Evolutionary conservation across 2,797 vertebrate species (phyloP).

Genomic region (Nannoperca obscura): DNA sequence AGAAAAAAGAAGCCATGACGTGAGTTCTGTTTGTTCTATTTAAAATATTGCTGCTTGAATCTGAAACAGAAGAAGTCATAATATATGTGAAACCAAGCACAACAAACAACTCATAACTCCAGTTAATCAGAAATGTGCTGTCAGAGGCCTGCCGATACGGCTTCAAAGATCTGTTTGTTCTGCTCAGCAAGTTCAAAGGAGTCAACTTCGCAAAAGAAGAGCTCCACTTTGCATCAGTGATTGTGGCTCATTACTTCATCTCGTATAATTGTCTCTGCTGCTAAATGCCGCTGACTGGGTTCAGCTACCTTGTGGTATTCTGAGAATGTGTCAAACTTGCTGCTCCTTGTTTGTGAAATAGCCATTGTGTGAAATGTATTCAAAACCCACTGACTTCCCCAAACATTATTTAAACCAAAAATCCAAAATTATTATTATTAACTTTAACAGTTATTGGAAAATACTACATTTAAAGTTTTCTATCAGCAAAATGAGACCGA

Average conservation of each 20-base stretch:
- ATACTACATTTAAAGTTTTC: constrained; percentile 8
- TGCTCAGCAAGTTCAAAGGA: not conserved
- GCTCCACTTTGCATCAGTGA: not conserved
- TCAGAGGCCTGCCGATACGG: not conserved
- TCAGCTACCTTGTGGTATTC: constrained; percentile 15
- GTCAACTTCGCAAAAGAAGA: not conserved
- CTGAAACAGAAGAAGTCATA: not conserved
- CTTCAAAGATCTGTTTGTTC: not conserved
- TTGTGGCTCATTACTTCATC: not conserved
- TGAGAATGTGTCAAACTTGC: constrained; percentile 11
- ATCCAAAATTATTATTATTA: no score
- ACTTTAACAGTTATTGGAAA: constrained; percentile 9
- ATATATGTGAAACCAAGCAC: not conserved
- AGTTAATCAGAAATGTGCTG: not conserved
- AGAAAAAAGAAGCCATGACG: not conserved
- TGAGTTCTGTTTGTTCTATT: not conserved
- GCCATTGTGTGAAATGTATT: not conserved
- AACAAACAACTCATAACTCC: not conserved
- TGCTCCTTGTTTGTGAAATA: constrained; percentile 27
- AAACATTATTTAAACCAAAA: not conserved
- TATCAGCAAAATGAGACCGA: constrained; percentile 25
- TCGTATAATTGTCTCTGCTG: not conserved
- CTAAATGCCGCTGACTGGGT: constrained; percentile 6
- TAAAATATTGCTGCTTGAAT: not conserved
- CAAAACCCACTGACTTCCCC: constrained; percentile 3